These are phyloP conservation scores for Phrynocephalus versicolor DNA, from an alignment of 2,113 vertebrate genomes.

Conservation along the genomic window DNA sequence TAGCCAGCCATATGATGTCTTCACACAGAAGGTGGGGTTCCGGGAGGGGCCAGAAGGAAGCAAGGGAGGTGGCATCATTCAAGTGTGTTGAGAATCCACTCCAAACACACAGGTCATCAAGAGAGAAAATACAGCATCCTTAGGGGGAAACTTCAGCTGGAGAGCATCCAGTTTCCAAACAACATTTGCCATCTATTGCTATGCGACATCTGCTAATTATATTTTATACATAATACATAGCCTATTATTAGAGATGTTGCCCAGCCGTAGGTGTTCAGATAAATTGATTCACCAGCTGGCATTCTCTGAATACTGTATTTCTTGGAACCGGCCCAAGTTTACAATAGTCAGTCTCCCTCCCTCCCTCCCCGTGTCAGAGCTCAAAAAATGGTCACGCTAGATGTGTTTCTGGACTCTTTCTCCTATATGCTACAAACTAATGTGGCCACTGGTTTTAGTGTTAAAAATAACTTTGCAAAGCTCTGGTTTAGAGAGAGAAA, in stretches of 20 bases:
- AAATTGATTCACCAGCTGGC: slow-evolving; percentile 69
- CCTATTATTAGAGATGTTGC: slow-evolving; percentile 64
- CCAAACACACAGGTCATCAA: not conserved
- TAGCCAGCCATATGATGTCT: not conserved
- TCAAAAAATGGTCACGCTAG: not conserved
- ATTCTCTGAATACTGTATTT: slow-evolving; percentile 44
- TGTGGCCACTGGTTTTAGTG: not conserved
- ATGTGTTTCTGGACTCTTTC: no score
- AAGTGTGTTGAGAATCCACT: not conserved
- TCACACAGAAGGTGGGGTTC: not conserved
- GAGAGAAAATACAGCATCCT: not conserved
- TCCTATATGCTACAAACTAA: not conserved
- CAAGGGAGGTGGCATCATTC: not conserved
- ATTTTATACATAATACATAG: slow-evolving; percentile 44
- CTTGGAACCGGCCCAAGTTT: slow-evolving; percentile 49
- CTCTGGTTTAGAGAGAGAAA: no score
- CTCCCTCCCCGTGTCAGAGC: not conserved
- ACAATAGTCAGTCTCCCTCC: not conserved
- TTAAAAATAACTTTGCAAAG: no score
- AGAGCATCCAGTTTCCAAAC: not conserved
- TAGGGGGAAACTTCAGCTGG: not conserved
- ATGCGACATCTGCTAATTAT: slow-evolving; percentile 42
- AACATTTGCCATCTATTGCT: not conserved
- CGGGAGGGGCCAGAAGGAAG: not conserved
- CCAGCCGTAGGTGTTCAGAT: slow-evolving; percentile 64